Evolutionary conservation across 2,113 vertebrate genomes (phyloP), one percentile per base, ranked within the genome.

Genomic region (Hyaena hyaena): DNA sequence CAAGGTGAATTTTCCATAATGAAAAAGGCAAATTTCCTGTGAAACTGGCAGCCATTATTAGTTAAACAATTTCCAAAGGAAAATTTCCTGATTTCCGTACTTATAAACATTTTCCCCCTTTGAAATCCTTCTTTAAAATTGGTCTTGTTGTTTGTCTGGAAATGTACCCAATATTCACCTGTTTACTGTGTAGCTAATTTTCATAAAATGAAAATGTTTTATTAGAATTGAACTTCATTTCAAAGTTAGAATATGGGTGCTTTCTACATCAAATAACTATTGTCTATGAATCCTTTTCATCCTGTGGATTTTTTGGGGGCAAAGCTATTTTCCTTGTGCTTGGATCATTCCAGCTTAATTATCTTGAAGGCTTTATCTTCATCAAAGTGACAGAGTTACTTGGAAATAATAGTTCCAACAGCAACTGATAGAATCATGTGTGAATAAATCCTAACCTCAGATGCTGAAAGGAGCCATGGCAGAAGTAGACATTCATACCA

Each of bases 331-430:
- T 45, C 39, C 86, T 93, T 93, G 26, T 69, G 63, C 45, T 86
- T 3, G 1, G 17, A 50, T 65, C 19, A 2, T 89, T 63, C 82
- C 24, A 39, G 82, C 43, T 91, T 84, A 86, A 91, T 97, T 86
- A 87, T 71, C 39, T 63, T 83, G 82, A 88, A 69, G 50, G 45
- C 73, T 88, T 93, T 82, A 76, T 79, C 92, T 93, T 96, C 21
- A 69, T 53, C 93, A 90, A 92, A 98, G 74, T 50, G 12, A 85
- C 48, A 1, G 76, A 95, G 55, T 76, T 85, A n/a, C 93, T 96
- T 88, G 69, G 84, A 96, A 89, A 93, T 79, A 93, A 93, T 33
- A 74, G 16, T 33, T 96, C 95, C 65, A 55, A 81, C 65, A 28
- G 33, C 0, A 0, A 45, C 61, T 69, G 33, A 87, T 11, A 83